A percentile compares a stretch with the other conserved stretches of the same genome.
phyloP scores from a whole-genome alignment of 2,797 vertebrate genomes.

The Hippopotamyrus pictus region DNA sequence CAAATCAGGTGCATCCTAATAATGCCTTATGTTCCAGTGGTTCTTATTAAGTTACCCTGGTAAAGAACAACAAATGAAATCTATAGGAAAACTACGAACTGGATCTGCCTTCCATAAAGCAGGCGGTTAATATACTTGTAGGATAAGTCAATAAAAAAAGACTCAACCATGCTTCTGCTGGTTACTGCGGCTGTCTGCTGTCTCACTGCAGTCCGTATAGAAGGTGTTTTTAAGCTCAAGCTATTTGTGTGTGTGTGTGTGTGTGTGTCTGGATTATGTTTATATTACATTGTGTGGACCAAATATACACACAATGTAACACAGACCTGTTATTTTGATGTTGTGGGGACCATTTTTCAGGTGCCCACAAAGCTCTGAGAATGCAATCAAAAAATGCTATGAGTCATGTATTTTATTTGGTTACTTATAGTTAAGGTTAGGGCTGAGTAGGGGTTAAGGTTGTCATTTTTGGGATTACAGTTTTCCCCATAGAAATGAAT shows the following conservation, averaged over 20 bases:
- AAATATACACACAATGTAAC: not conserved
- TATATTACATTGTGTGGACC: not conserved
- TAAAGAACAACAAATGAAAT: slow-evolving; percentile 60
- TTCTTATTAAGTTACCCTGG: slow-evolving; percentile 56
- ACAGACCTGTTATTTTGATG: not conserved
- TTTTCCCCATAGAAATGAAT: not conserved
- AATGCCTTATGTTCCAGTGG: slow-evolving; percentile 38
- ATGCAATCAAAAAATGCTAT: not conserved
- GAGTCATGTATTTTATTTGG: not conserved
- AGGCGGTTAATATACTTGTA: slow-evolving; percentile 43
- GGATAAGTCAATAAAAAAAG: slow-evolving; percentile 46
- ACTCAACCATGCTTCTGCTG: not conserved
- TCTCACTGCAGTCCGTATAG: not conserved
- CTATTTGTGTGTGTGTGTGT: not conserved
- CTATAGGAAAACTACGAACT: slow-evolving; percentile 64
- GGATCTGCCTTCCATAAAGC: slow-evolving; percentile 45
- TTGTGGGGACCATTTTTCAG: not conserved
- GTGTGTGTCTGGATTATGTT: not conserved
- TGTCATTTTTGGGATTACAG: not conserved
- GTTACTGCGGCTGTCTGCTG: not conserved
- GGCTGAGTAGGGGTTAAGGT: not conserved
- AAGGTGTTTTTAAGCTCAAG: not conserved
- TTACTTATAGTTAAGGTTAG: not conserved
- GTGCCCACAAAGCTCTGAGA: not conserved
- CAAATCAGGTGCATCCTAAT: slow-evolving; percentile 51